Base-by-base conservation (phyloP, 2,888 invertebrate genomes). In the Anarsia innoxiella region DNA sequence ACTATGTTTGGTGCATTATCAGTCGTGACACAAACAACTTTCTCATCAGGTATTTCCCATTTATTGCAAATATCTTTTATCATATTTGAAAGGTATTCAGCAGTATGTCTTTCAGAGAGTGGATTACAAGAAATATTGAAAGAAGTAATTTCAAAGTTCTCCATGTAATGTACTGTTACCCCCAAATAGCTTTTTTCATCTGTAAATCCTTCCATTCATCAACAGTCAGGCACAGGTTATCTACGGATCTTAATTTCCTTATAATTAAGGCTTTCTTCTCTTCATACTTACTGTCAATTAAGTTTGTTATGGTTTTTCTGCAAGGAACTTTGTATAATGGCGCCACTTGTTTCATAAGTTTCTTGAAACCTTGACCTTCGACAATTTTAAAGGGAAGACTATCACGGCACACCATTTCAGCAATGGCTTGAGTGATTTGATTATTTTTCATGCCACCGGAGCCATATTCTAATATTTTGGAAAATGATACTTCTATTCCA, bases 111-210 rank as follows among this genome's bases (percentile, higher is more conserved):
- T 19, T 53, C 45, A 12, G 27, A 36, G 33, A 55, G 50, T 41
- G 49, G 43, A 29, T 48, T 46, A 46, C 49, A 48, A 36, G 45
- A 51, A 32, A 51, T 49, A 42, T 49, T 48, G 31, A 49, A 43
- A 37, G 48, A 49, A 37, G 40, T 42, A 31, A 47, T 48, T 32
- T 46, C 35, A 44, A 45, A 52, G 34, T 50, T 45, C 41, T 45
- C 25, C 34, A 51, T 40, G 44, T 15, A 56, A 39, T 56, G 49
- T 31, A 54, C 36, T 37, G 45, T 45, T 28, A 41, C 39, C 12
- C 42, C 41, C 10, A 45, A 36, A 43, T 36, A 45, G 23, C 44
- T 45, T 34, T 33, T n/a, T n/a, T 46, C 11, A 47, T n/a, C 12
- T 47, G 42, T 31, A 48, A 39, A 40, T 45, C 47, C 34, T 43